These are phyloP conservation scores for Xiphorhynchus erythropygius DNA, from an alignment of 2,797 vertebrate species.

Conservation along the genomic window DNA sequence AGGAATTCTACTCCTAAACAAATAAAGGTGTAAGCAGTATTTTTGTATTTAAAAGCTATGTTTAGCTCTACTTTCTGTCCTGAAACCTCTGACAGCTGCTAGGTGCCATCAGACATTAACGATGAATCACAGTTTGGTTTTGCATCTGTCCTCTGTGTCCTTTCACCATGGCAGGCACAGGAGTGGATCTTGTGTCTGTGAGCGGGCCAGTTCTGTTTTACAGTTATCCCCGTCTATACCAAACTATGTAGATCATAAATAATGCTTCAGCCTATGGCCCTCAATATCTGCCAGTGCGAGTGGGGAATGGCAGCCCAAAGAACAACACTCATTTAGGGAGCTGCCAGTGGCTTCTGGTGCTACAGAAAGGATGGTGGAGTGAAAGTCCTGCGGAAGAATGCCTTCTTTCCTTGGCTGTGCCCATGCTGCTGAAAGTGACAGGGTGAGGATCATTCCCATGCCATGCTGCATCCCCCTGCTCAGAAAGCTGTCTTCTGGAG, in stretches of 20 bases:
- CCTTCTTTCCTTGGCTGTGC: not conserved
- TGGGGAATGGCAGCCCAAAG: not conserved
- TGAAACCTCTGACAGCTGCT: not conserved
- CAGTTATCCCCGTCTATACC: not conserved
- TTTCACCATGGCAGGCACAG: not conserved
- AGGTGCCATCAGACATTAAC: not conserved
- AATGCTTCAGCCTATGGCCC: not conserved
- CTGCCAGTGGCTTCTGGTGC: not conserved
- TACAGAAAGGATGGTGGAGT: not conserved
- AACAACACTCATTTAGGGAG: not conserved
- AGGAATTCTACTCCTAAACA: not conserved
- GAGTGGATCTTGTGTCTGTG: rapidly evolving
- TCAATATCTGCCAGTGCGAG: not conserved
- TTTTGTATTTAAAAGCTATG: not conserved
- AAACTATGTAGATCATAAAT: rapidly evolving
- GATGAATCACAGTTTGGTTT: not conserved
- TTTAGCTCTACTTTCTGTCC: not conserved
- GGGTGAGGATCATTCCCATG: not conserved
- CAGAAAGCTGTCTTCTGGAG: rapidly evolving
- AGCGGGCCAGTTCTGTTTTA: not conserved
- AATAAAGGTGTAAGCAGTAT: not conserved
- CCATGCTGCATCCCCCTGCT: not conserved
- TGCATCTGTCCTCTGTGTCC: not conserved
- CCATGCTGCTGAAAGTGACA: not conserved
- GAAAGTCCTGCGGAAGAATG: not conserved